These are phyloP conservation scores for Formicarius rufipectus DNA, from an alignment of 2,113 vertebrate genomes.

Conservation along the genomic window DNA sequence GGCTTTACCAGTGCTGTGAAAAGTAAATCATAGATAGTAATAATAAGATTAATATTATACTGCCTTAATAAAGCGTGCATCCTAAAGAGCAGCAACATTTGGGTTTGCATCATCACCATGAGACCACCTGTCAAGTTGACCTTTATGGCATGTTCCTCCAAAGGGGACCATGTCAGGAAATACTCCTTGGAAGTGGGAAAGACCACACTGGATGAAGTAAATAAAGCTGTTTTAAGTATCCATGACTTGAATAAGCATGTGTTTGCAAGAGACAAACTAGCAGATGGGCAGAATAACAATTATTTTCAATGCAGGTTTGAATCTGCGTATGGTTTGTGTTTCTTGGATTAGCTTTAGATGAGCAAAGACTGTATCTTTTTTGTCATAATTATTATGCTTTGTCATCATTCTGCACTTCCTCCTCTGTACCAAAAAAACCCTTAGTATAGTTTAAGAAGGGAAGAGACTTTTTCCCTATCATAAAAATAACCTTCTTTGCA, in stretches of 20 bases:
- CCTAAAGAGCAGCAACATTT: neutral
- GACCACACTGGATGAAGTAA: neutral
- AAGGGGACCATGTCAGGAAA: neutral
- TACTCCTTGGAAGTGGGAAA: neutral
- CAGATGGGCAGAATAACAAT: slow-evolving; percentile 9
- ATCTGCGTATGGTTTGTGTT: neutral
- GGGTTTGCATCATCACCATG: neutral
- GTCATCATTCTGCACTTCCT: neutral
- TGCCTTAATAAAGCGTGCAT: neutral
- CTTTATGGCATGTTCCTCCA: neutral
- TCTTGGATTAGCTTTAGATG: neutral
- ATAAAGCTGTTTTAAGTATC: neutral
- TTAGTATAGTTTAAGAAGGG: neutral
- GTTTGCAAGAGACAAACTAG: neutral
- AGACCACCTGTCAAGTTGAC: neutral
- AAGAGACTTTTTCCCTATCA: neutral
- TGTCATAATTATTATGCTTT: neutral
- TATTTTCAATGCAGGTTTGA: neutral
- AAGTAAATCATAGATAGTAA: neutral
- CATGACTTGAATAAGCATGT: neutral
- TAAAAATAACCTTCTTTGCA: neutral
- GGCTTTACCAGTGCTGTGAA: neutral
- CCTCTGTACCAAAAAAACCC: neutral
- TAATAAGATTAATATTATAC: neutral
- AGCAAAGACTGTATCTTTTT: neutral